Conservation (phyloP, 2,113 vertebrate species). For the Aix galericulata region DNA sequence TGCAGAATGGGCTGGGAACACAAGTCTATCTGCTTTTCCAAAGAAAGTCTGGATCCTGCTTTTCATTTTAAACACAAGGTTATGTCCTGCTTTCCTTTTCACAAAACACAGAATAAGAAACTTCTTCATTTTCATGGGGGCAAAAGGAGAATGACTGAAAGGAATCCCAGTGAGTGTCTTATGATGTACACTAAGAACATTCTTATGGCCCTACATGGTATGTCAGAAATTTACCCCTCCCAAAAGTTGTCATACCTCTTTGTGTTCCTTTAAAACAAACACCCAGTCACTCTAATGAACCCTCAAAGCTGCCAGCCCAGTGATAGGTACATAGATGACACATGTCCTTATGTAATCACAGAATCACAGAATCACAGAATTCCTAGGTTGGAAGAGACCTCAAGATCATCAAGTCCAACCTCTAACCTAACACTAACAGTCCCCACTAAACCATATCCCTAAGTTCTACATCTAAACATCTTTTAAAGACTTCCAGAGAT, state of each 20-base stretch:
- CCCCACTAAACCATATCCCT: too few species aligned
- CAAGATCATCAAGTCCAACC: too few species aligned
- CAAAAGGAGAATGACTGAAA: background rate
- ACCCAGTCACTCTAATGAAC: background rate
- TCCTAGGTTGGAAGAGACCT: too few species aligned
- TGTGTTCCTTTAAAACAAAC: background rate
- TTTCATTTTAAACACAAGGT: background rate
- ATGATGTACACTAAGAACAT: background rate
- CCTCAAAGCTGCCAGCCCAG: background rate
- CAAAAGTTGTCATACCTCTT: fast-evolving
- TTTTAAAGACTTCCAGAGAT: too few species aligned
- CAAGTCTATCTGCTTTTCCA: background rate
- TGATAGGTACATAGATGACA: background rate
- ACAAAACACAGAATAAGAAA: background rate
- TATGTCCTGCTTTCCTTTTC: background rate
- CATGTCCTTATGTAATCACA: background rate
- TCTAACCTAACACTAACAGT: too few species aligned
- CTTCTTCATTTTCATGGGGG: background rate
- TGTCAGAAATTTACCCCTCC: fast-evolving
- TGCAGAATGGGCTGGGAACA: fast-evolving
- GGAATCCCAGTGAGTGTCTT: fast-evolving
- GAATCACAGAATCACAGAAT: too few species aligned
- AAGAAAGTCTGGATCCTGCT: background rate
- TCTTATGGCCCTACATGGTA: fast-evolving
- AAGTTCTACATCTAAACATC: too few species aligned